These are phyloP conservation scores for Coelinius sp. DNA, from an alignment of 2,888 invertebrate species.

Conservation along the genomic window DNA sequence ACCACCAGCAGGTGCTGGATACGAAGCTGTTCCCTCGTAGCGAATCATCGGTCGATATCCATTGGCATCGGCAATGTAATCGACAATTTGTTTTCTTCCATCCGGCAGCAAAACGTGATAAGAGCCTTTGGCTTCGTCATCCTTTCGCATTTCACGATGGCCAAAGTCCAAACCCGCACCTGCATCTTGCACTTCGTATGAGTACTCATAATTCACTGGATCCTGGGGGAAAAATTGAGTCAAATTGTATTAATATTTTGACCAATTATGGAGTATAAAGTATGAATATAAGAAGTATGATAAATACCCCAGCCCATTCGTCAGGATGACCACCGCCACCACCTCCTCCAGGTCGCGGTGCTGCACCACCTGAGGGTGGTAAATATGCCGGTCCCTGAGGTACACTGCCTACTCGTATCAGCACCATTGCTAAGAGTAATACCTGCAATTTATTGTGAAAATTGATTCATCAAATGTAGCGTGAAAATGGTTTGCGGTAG, in stretches of 20 bases:
- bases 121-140: constrained; percentile 76
- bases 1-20: constrained; percentile 55
- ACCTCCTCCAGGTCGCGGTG: constrained; percentile 46
- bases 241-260: background rate
- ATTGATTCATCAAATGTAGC: constrained; percentile 24
- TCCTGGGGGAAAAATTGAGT: constrained; percentile 67
- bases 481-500: background rate
- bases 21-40: constrained; percentile 69
- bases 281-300: constrained; percentile 6
- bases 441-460: constrained; percentile 44
- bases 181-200: constrained; percentile 77
- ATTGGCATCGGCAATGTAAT: constrained; percentile 76
- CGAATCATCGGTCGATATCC: constrained; percentile 77
- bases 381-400: constrained; percentile 73
- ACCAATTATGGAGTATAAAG: background rate
- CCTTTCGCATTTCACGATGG: constrained; percentile 77
- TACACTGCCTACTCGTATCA: constrained; percentile 70
- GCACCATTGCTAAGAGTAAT: constrained; percentile 59
- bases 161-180: constrained; percentile 76
- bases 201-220: constrained; percentile 78
- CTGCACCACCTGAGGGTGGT: constrained; percentile 71
- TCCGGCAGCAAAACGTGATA: constrained; percentile 78
- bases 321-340: constrained; percentile 65
- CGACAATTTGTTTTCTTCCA: constrained; percentile 77
- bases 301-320: constrained; percentile 68